A percentile compares a stretch with the other conserved stretches of the same genome.
Conservation (phyloP, 2,113 vertebrate species). For the Psilopsiagon aurifrons region DNA sequence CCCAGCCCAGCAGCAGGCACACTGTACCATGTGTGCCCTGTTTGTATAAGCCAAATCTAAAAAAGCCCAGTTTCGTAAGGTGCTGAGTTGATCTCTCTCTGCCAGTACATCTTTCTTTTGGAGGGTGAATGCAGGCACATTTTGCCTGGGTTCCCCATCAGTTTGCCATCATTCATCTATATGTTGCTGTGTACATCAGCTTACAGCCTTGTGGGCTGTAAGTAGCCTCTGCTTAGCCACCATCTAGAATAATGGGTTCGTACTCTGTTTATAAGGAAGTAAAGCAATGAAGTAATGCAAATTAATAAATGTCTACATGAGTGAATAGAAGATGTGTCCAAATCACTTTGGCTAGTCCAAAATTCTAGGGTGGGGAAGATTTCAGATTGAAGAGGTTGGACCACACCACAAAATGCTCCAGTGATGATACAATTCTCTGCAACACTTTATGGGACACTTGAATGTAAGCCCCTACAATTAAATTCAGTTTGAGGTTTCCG, state of each 20-base stretch:
- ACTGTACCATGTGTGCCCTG: background rate
- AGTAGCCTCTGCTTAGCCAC: background rate
- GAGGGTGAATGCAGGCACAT: background rate
- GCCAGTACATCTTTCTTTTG: background rate
- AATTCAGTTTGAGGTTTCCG: slow-evolving; percentile 45
- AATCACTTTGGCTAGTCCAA: background rate
- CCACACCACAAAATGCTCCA: slow-evolving; percentile 25
- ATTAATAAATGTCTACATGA: background rate
- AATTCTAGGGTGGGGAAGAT: background rate
- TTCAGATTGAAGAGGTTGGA: slow-evolving; percentile 30
- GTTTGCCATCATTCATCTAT: background rate
- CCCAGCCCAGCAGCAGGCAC: background rate
- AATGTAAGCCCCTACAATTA: slow-evolving; percentile 38
- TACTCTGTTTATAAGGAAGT: background rate
- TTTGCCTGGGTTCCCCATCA: background rate
- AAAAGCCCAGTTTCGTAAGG: background rate
- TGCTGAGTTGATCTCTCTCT: background rate
- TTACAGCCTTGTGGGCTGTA: background rate
- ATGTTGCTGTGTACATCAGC: background rate
- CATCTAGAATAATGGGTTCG: background rate
- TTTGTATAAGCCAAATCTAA: background rate
- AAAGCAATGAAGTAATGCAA: background rate
- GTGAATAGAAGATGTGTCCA: background rate
- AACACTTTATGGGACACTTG: slow-evolving; percentile 26
- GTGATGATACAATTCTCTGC: slow-evolving; percentile 22